Evolutionary conservation across 2,888 invertebrate species (phyloP).

Genomic region (Ommatoiulus sabulosus): DNA sequence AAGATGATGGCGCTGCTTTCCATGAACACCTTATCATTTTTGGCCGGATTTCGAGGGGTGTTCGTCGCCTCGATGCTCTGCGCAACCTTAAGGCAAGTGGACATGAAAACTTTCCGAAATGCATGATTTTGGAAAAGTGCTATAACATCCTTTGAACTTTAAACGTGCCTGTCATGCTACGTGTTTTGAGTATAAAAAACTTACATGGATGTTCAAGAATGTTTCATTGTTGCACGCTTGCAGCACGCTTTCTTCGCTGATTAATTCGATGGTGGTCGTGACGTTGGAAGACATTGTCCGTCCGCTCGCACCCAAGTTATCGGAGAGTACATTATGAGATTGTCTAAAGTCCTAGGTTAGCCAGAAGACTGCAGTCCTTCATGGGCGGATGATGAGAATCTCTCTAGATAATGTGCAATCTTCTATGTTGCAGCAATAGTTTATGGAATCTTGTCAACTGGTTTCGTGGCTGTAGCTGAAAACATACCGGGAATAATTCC

Average conservation of each 20-base stretch:
- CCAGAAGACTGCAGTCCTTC: no score
- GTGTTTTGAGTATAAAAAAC: no score
- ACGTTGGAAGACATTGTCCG: constrained; percentile 54
- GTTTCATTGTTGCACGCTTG: no score
- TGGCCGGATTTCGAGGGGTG: constrained; percentile 49
- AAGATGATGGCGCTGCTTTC: constrained; percentile 50
- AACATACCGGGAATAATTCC: not conserved
- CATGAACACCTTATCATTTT: constrained; percentile 50
- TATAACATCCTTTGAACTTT: no score
- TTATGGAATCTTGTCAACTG: not conserved
- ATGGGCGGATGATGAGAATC: no score
- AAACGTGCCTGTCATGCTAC: no score
- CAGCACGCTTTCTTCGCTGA: constrained; percentile 55
- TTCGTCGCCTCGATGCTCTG: constrained; percentile 51
- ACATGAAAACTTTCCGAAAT: no score
- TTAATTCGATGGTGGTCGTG: constrained; percentile 53
- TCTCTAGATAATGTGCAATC: not conserved
- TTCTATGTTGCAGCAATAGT: not conserved
- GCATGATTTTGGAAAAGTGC: no score
- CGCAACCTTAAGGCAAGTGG: constrained; percentile 53
- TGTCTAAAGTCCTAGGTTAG: constrained; percentile 54
- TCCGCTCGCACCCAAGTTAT: not conserved
- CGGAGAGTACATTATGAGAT: not conserved
- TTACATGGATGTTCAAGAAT: no score
- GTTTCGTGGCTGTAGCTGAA: not conserved